Evolutionary conservation across 2,797 vertebrate species (phyloP).

Genomic region (Gymnopithys bicolor): DNA sequence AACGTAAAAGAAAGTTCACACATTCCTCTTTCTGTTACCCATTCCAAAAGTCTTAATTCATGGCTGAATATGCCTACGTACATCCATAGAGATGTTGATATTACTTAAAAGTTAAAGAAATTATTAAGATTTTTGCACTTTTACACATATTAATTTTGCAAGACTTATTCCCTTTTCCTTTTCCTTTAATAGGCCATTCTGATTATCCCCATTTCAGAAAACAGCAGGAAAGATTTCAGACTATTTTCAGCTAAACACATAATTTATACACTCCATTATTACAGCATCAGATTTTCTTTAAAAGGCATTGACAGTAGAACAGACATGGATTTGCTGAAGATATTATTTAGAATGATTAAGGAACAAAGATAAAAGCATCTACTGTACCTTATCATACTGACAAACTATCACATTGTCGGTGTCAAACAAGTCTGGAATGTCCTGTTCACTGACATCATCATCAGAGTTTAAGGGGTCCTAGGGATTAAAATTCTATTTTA

Average conservation of each 20-base stretch:
- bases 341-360: not conserved
- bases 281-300: not conserved
- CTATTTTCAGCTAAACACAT: not conserved
- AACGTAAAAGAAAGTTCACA: not conserved
- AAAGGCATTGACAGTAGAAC: not conserved
- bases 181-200: not conserved
- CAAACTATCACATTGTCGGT: constrained; percentile 96
- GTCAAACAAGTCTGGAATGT: constrained; percentile 94
- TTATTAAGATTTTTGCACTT: not conserved
- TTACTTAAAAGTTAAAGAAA: not conserved
- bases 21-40: not conserved
- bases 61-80: not conserved
- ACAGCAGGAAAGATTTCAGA: not conserved
- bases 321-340: not conserved
- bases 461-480: constrained; percentile 98
- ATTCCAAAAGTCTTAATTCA: not conserved
- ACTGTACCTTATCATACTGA: constrained; percentile 94
- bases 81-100: not conserved
- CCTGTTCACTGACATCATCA: constrained; percentile 96
- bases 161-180: not conserved
- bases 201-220: not conserved
- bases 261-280: not conserved
- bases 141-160: not conserved
- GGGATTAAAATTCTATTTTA: constrained; percentile 32
- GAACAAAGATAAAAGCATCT: not conserved